Conservation (phyloP, 2,113 vertebrate genomes). For the Probosciger aterrimus region DNA sequence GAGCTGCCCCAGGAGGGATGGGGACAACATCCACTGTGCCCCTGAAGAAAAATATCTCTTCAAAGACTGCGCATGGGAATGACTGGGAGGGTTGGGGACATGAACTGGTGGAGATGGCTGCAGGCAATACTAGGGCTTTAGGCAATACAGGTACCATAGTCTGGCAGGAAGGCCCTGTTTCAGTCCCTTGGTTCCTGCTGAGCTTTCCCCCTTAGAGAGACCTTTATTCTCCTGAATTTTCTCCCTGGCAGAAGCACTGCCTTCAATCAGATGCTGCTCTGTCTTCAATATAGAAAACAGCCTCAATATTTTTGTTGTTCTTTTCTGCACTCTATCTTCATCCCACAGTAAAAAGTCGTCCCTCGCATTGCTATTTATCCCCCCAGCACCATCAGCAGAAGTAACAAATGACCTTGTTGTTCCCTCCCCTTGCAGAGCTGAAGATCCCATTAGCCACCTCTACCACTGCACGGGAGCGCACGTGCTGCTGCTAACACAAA, state of each 20-base stretch:
- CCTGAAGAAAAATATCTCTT: neutral
- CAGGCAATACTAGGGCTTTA: neutral
- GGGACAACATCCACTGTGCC: accelerated
- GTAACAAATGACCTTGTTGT: neutral
- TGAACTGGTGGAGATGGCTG: neutral
- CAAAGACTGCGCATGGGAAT: neutral
- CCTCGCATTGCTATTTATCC: neutral
- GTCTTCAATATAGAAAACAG: neutral
- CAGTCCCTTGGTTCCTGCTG: neutral
- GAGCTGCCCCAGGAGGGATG: neutral
- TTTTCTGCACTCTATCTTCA: neutral
- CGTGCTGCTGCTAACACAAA: accelerated
- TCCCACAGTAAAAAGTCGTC: neutral
- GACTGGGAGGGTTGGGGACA: accelerated
- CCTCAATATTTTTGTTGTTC: neutral
- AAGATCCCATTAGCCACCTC: neutral
- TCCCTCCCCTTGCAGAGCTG: neutral
- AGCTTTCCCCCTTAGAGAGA: neutral
- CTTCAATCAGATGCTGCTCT: neutral
- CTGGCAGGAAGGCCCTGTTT: neutral
- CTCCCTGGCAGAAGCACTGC: neutral
- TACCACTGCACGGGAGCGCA: neutral
- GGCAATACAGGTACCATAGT: neutral
- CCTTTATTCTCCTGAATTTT: neutral
- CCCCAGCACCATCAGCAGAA: neutral